phyloP scores from a whole-genome alignment of 1,140 invertebrate genomes.

The Bombus superbus region DNA sequence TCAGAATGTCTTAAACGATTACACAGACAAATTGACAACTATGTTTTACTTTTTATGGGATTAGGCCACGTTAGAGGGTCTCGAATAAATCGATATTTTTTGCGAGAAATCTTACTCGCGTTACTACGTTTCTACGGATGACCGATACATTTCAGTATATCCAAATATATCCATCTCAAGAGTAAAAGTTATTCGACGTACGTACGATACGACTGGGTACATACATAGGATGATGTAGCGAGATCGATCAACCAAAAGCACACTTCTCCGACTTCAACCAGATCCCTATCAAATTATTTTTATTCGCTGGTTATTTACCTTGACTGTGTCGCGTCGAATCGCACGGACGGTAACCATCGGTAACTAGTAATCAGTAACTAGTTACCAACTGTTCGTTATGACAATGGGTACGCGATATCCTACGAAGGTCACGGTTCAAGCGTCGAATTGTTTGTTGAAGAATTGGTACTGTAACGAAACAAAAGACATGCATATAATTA shows the following conservation, averaged over 20 bases:
- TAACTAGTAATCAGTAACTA: no score
- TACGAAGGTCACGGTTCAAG: slow-evolving; percentile 50
- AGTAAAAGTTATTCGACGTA: neutral
- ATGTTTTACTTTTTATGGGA: neutral
- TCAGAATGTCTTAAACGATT: neutral
- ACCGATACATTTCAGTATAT: neutral
- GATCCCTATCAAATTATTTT: slow-evolving; percentile 5
- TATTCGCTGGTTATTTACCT: no score
- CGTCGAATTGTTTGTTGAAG: slow-evolving; percentile 87
- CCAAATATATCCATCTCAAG: neutral
- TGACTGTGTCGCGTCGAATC: neutral
- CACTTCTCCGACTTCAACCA: neutral
- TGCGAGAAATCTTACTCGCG: neutral
- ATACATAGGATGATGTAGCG: slow-evolving; percentile 5
- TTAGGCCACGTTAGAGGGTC: neutral
- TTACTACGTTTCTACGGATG: neutral
- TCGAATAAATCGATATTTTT: neutral
- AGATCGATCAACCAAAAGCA: slow-evolving; percentile 31
- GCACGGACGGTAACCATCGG: neutral
- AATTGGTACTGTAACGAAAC: slow-evolving; percentile 88
- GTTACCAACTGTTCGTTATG: neutral
- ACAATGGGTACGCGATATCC: neutral
- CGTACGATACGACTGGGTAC: neutral
- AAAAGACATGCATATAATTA: neutral
- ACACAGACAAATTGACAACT: neutral